Evolutionary conservation across 2,888 invertebrate species (phyloP).

Genomic region (Mesochorus sp.): DNA sequence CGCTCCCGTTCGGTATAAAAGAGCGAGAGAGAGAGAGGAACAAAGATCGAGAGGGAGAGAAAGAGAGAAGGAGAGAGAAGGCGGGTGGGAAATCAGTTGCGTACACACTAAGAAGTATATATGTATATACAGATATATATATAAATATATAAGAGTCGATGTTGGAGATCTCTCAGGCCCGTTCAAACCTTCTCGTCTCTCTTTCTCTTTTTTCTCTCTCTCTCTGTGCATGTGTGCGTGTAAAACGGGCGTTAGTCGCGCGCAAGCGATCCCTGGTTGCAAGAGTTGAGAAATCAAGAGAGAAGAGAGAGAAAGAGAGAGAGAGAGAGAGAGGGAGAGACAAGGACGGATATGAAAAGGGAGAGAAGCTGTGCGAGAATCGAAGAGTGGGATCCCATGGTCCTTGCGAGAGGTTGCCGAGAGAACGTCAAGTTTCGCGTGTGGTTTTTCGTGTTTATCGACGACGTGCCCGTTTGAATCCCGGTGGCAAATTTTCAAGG

Average conservation of each 20-base stretch:
- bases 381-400: slow-evolving; percentile 77
- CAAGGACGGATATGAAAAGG: slow-evolving; percentile 3
- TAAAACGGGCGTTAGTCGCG: slow-evolving; percentile 74
- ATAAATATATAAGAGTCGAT: slow-evolving; percentile 45
- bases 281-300: slow-evolving; percentile 2
- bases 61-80: slow-evolving; percentile 54
- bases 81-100: slow-evolving; percentile 69
- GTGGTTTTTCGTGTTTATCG: slow-evolving; percentile 65
- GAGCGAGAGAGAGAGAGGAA: slow-evolving; percentile 63
- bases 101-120: slow-evolving; percentile 30
- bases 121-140: slow-evolving; percentile 14
- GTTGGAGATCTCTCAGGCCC: slow-evolving; percentile 71
- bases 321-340: slow-evolving; percentile 48
- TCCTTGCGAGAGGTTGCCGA: slow-evolving; percentile 79
- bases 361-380: slow-evolving; percentile 10
- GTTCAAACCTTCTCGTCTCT: slow-evolving; percentile 80
- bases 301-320: slow-evolving; percentile 25
- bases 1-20: slow-evolving; percentile 49
- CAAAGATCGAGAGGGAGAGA: slow-evolving; percentile 13
- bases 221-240: slow-evolving; percentile 79
- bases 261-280: slow-evolving; percentile 55
- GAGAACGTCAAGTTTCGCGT: slow-evolving; percentile 64
- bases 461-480: slow-evolving; percentile 60
- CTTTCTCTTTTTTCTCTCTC: too few relatives aligned
- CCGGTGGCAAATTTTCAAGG: slow-evolving; percentile 51